phyloP scores from a whole-genome alignment of 1,140 invertebrate species.

The Drosophila ambigua region DNA sequence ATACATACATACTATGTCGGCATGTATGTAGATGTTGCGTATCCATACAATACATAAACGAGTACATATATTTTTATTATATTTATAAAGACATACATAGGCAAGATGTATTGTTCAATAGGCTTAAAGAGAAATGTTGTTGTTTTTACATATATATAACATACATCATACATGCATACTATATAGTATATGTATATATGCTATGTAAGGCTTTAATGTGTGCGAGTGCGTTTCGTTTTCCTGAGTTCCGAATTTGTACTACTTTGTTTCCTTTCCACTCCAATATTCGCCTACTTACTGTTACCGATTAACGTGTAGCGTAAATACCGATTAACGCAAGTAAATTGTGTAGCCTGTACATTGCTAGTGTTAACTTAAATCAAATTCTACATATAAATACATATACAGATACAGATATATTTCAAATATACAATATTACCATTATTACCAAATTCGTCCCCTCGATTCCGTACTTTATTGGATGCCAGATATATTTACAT shows the following conservation, averaged over 20 bases:
- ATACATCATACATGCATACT: conserved; percentile 22
- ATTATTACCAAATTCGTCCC: conserved; percentile 14
- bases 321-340: conserved; percentile 52
- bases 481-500: too few species aligned
- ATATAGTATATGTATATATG: conserved; percentile 30
- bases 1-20: conserved; percentile 29
- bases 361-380: conserved; percentile 78
- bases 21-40: conserved; percentile 39
- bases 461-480: not conserved
- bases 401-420: conserved; percentile 36
- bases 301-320: conserved; percentile 59
- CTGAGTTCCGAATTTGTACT: conserved; percentile 36
- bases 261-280: conserved; percentile 43
- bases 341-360: conserved; percentile 67
- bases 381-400: conserved; percentile 66
- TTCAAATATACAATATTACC: conserved; percentile 71
- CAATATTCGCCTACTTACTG: conserved; percentile 39
- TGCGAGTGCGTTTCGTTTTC: conserved; percentile 46
- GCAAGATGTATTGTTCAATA: conserved; percentile 53
- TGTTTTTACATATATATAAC: conserved; percentile 44
- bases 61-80: conserved; percentile 68
- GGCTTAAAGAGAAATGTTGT: conserved; percentile 53
- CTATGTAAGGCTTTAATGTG: conserved; percentile 54
- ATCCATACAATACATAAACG: conserved; percentile 37
- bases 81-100: conserved; percentile 57